phyloP scores from a whole-genome alignment of 2,888 invertebrate genomes.

The Lamellibrachia columna region DNA sequence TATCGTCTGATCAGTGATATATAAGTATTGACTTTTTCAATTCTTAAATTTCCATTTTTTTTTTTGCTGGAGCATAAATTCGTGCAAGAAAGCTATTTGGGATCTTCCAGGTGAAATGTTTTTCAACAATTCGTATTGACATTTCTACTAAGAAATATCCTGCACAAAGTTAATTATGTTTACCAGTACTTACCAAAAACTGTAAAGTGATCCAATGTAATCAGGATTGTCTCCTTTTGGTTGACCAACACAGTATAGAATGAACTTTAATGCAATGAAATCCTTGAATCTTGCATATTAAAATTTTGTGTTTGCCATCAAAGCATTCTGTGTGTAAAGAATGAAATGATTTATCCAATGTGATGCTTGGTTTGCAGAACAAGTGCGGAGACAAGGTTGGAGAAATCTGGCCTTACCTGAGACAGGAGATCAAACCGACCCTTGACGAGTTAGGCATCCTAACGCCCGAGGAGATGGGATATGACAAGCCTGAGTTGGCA shows the following conservation, averaged over 20 bases:
- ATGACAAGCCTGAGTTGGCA: slow-evolving; percentile 95
- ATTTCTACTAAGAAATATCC: neutral
- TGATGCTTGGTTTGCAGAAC: slow-evolving; percentile 65
- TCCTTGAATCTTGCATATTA: neutral
- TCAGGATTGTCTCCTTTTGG: neutral
- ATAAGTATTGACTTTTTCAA: neutral
- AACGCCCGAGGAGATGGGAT: slow-evolving; percentile 94
- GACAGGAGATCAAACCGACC: slow-evolving; percentile 87
- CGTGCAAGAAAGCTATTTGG: too few relatives aligned
- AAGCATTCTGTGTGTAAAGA: neutral
- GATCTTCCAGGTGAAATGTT: too few relatives aligned
- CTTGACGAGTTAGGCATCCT: slow-evolving; percentile 91
- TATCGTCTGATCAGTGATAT: neutral
- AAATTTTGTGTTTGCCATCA: neutral
- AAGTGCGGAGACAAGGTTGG: slow-evolving; percentile 82
- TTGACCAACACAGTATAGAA: neutral
- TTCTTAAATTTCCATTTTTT: neutral
- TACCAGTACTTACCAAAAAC: neutral
- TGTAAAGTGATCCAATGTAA: neutral
- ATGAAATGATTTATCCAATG: neutral
- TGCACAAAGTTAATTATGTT: too few relatives aligned
- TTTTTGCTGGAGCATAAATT: too few relatives aligned
- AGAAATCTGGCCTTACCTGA: slow-evolving; percentile 69
- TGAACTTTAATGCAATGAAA: neutral
- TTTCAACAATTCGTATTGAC: neutral